Percentiles rank a stretch among this genome's conserved stretches.
phyloP scores from a whole-genome alignment of 2,113 vertebrate species.

The Syngnathoides biaculeatus region DNA sequence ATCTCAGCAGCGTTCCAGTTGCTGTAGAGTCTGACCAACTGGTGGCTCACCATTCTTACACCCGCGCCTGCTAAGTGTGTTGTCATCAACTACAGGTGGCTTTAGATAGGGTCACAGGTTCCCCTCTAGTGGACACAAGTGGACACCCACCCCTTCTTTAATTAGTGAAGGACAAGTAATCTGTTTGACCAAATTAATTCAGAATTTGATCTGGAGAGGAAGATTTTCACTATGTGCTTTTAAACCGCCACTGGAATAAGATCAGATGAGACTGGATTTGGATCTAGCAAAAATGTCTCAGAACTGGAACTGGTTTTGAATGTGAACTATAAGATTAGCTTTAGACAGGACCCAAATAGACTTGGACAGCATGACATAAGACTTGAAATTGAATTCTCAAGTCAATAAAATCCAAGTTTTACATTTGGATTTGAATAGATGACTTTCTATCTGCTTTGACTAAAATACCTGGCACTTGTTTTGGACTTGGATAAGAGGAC shows the following conservation, averaged over 20 bases:
- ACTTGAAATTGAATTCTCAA: no score
- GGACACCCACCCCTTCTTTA: neutral
- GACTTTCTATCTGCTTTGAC: neutral
- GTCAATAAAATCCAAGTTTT: neutral
- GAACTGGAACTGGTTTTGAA: neutral
- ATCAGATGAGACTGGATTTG: neutral
- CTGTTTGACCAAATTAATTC: neutral
- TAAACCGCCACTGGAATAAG: neutral
- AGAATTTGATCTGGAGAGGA: neutral
- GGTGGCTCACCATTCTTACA: constrained; percentile 10
- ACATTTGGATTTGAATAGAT: neutral
- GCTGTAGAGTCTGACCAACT: constrained; percentile 22
- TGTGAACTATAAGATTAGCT: no score
- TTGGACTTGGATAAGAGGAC: neutral
- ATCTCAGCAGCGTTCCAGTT: constrained; percentile 28
- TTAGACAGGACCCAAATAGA: no score
- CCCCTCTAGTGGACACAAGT: constrained; percentile 64
- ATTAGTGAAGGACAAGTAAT: neutral
- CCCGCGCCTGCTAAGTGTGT: constrained; percentile 11
- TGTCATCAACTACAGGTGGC: constrained; percentile 22
- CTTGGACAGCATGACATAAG: no score
- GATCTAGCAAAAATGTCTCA: neutral
- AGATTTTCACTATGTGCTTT: neutral
- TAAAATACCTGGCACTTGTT: neutral
- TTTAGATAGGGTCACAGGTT: constrained; percentile 30